phyloP scores from a whole-genome alignment of 2,113 vertebrate genomes.

The Thryonomys swinderianus region DNA sequence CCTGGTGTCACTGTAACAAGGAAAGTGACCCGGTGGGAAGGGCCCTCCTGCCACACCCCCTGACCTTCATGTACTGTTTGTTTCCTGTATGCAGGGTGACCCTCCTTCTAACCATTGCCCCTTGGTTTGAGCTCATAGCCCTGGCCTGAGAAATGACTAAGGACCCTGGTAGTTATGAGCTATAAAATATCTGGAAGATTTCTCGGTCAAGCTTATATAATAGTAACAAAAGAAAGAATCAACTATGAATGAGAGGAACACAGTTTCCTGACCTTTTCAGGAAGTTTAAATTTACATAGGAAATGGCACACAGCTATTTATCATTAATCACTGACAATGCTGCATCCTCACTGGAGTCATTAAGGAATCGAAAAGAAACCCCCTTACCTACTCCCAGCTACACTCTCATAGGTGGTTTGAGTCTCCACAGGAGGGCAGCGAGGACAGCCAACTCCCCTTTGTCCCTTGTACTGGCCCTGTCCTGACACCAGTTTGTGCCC shows the following conservation, averaged over 20 bases:
- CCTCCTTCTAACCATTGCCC: neutral
- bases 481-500: neutral
- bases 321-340: neutral
- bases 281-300: neutral
- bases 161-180: neutral
- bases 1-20: neutral
- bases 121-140: neutral
- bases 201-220: neutral
- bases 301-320: neutral
- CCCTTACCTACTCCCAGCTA: neutral
- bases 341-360: neutral
- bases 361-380: neutral
- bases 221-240: neutral
- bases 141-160: neutral
- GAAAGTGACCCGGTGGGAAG: neutral
- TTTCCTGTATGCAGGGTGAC: neutral
- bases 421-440: accelerated
- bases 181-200: neutral
- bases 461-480: neutral
- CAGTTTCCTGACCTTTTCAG: neutral
- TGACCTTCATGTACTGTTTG: neutral
- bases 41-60: neutral
- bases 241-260: neutral
- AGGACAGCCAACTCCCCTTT: neutral
- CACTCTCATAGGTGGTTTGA: neutral